Conservation (phyloP, 2,888 invertebrate species). For the Drosophila nr. perissopoda region DNA sequence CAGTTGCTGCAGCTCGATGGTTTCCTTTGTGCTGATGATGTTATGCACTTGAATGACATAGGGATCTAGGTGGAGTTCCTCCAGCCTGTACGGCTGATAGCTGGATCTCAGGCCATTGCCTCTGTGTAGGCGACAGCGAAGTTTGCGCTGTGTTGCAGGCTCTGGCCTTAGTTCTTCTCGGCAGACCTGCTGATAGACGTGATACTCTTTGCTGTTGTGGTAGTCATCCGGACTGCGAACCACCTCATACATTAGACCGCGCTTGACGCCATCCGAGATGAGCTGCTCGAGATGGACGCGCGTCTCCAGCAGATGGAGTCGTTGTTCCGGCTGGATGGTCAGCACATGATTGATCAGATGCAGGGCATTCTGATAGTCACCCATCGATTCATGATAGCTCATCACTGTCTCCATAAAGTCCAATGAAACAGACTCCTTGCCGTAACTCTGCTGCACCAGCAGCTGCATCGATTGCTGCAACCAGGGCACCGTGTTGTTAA, state of each 20-base stretch:
- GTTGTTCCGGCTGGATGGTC: constrained; percentile 89
- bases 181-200: constrained; percentile 85
- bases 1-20: constrained; percentile 86
- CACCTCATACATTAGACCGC: constrained; percentile 69
- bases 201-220: constrained; percentile 67
- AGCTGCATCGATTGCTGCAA: constrained; percentile 95
- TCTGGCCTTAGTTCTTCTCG: constrained; percentile 64
- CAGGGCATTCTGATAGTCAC: constrained; percentile 92
- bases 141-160: constrained; percentile 40
- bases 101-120: constrained; percentile 15
- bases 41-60: constrained; percentile 87
- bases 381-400: constrained; percentile 77
- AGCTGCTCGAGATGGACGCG: constrained; percentile 93
- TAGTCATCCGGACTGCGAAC: constrained; percentile 53
- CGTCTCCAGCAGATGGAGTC: constrained; percentile 93
- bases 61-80: constrained; percentile 86
- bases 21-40: constrained; percentile 86
- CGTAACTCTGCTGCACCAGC: constrained; percentile 87
- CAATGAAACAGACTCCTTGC: constrained; percentile 59
- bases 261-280: constrained; percentile 86
- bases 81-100: constrained; percentile 85
- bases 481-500: constrained; percentile 96
- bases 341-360: constrained; percentile 94
- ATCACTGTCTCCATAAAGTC: constrained; percentile 80
- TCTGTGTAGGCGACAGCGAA: constrained; percentile 68